Evolutionary conservation across 2,888 invertebrate genomes (phyloP), one percentile per base, ranked within the genome.

Genomic region (Agriopis aurantiaria): DNA sequence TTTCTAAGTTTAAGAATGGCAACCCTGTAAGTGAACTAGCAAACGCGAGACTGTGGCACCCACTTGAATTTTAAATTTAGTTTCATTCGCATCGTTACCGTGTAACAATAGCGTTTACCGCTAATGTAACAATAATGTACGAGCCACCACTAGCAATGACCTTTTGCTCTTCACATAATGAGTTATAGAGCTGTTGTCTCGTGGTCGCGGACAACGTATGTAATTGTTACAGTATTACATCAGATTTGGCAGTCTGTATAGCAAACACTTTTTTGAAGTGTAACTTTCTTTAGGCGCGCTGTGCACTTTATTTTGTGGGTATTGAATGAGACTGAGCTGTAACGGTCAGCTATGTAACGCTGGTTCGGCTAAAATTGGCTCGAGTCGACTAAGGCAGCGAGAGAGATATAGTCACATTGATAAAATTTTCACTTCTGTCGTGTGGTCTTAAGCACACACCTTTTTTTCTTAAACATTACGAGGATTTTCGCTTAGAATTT

Each of bases 61-160:
- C 55, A 83, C 83, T 83, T 81, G 83, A 83, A 83, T 79, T 86
- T 82, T 82, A 87, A 84, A 88, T 84, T 85, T 83, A 84, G 81
- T 72, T 66, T 52, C 67, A 73, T 68, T 68, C 65, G 69, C 65
- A 70, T 70, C 76, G 70, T 77, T 71, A 66, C 61, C 48, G 65
- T 65, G 70, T 71, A 75, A 75, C 77, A 76, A 78, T 78, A 71
- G 71, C 59, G 61, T 71, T 70, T 67, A 74, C 70, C 66, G 75
- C 77, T 79, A 76, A 77, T 78, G 79, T 67, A 58, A 73, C 73
- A 65, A 65, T 69, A 67, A 70, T 68, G 70, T 68, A 75, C 69
- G 69, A 66, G 49, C 55, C 43, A 53, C 62, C 62, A 62, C 70
- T 71, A 71, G 66, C 70, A 71, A 67, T 71, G 70, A 71, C 70